These are phyloP conservation scores for Nephotettix cincticeps DNA, from an alignment of 1,140 invertebrate species.

Conservation along the genomic window DNA sequence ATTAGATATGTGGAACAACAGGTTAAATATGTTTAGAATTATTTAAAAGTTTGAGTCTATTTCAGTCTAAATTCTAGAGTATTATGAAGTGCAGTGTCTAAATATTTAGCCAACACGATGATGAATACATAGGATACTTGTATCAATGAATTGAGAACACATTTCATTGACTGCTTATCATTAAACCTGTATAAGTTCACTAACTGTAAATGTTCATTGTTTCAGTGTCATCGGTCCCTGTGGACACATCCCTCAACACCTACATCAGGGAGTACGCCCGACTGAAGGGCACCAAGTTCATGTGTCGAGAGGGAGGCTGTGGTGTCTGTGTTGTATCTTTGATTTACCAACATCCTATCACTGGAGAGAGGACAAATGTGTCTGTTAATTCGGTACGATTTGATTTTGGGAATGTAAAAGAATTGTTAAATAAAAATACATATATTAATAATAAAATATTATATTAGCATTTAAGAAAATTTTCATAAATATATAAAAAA, in stretches of 20 bases:
- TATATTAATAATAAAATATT: background rate
- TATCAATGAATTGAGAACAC: too few relatives aligned
- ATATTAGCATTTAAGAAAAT: background rate
- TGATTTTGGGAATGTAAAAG: background rate
- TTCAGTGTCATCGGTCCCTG: slow-evolving; percentile 38
- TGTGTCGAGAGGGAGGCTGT: slow-evolving; percentile 82
- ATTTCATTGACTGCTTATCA: too few relatives aligned
- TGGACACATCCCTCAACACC: slow-evolving; percentile 63
- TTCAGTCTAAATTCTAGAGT: too few relatives aligned
- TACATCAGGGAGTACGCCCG: slow-evolving; percentile 65
- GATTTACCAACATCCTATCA: slow-evolving; percentile 52
- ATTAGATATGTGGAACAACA: too few relatives aligned
- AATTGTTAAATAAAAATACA: background rate
- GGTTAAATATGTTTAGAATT: too few relatives aligned
- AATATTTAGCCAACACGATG: too few relatives aligned
- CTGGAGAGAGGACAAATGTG: slow-evolving; percentile 53
- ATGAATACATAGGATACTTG: too few relatives aligned
- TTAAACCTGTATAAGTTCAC: too few relatives aligned
- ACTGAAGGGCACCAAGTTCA: slow-evolving; percentile 73
- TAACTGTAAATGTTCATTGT: too few relatives aligned
- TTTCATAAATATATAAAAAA: too few relatives aligned
- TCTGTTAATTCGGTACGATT: slow-evolving; percentile 63
- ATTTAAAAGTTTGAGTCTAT: too few relatives aligned
- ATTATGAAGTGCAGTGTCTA: too few relatives aligned
- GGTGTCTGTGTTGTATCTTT: slow-evolving; percentile 74